Evolutionary conservation across 1,140 invertebrate species (phyloP), one percentile per base, ranked within the genome.

Genomic region (Conus betulinus): DNA sequence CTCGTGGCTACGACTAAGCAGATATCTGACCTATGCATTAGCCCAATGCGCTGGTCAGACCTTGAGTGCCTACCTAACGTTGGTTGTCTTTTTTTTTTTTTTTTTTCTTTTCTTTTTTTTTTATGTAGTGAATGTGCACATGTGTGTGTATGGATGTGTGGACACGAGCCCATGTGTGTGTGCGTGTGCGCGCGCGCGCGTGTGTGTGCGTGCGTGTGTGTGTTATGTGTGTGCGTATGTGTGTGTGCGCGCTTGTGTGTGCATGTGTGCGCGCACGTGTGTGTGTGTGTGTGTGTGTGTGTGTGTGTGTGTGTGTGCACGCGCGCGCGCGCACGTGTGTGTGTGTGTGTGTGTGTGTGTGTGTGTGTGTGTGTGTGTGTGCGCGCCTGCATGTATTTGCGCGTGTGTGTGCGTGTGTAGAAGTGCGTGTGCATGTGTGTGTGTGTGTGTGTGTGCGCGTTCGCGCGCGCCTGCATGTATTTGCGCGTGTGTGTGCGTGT

Each of bases 281-380:
- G 76, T 78, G 76, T 78, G n/a, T 39, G 76, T 78, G 76, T 78
- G 76, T 78, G 76, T 78, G 27, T 78, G 76, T 78, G 76, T 78
- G 76, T 51, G 76, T 78, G 76, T 51, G 76, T 78, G 76, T 51
- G 76, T 78, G 76, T 78, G 76, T 78, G 76, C 39, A 25, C 39
- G 76, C 39, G 76, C 7, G 76, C 39, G 76, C 7, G 76, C 39
- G 76, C 4, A 25, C 25, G 76, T 27, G 76, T 8, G 76, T 27
- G 76, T 8, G 76, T 27, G 25, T 78, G 76, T 27, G 25, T 51
- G 25, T 27, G 76, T 78, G n/a, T n/a, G 20, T 74, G 67, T n/a
- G 67, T 74, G 11, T 2, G 67, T 74, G 27, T 3, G 76, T 51
- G 3, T 60, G 57, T 5, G 57, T 60, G 57, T 60, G 8, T 11